Conservation (phyloP, 2,888 invertebrate species). For the Pheosia tremula region DNA sequence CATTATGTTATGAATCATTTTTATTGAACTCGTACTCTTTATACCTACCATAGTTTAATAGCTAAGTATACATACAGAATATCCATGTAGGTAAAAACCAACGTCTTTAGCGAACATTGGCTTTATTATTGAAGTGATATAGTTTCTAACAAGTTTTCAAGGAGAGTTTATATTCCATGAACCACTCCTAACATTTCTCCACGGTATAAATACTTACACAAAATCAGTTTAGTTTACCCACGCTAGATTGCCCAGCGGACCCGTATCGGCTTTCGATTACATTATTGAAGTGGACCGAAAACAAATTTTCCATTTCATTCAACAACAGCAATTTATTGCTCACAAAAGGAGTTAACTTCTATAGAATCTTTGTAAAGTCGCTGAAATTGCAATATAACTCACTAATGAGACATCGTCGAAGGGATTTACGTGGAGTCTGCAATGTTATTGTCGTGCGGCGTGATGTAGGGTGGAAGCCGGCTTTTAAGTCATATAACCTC, state of each 20-base stretch:
- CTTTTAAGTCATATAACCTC: conserved; percentile 78
- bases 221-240: conserved; percentile 29
- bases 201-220: conserved; percentile 6
- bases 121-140: neutral
- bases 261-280: conserved; percentile 40
- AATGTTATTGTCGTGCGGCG: conserved; percentile 64
- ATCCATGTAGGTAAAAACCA: neutral
- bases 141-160: neutral
- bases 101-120: no score
- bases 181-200: neutral
- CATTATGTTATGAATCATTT: neutral
- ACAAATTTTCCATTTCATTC: conserved; percentile 50
- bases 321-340: conserved; percentile 23
- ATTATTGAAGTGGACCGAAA: conserved; percentile 45
- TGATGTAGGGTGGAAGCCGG: conserved; percentile 67
- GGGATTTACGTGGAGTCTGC: conserved; percentile 45
- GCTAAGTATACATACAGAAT: no score
- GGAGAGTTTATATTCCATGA: neutral
- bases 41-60: no score
- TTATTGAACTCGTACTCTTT: neutral
- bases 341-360: conserved; percentile 18
- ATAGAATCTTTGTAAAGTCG: conserved; percentile 12
- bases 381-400: conserved; percentile 20
- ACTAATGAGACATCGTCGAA: conserved; percentile 40
- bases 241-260: conserved; percentile 43